Conservation (phyloP, 2,888 invertebrate species). For the Ramazzottius varieornatus region DNA sequence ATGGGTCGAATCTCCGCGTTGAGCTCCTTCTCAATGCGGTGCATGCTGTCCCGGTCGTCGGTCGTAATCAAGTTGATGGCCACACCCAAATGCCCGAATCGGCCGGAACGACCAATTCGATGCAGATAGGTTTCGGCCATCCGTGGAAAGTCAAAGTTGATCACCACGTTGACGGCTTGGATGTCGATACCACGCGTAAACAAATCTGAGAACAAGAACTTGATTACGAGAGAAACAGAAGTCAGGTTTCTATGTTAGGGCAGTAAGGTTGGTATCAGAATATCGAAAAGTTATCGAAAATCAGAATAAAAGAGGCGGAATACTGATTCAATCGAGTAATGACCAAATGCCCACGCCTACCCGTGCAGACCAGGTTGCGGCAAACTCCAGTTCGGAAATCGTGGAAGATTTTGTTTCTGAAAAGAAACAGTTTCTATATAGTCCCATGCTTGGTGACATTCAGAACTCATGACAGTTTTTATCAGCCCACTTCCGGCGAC, state of each 20-base stretch:
- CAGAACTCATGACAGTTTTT: background rate
- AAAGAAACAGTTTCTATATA: background rate
- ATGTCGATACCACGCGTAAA: constrained; percentile 98
- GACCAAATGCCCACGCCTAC: constrained; percentile 16
- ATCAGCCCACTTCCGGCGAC: background rate
- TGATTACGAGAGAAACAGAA: no score
- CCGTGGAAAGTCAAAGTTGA: constrained; percentile 98
- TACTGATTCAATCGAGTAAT: no score
- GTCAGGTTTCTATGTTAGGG: no score
- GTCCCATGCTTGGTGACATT: no score
- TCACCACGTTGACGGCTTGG: constrained; percentile 97
- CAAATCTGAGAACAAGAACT: constrained; percentile 42
- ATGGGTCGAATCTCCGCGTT: constrained; percentile 98
- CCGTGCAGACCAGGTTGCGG: constrained; percentile 64
- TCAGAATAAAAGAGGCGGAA: no score
- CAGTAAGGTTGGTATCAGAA: no score
- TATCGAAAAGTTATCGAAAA: no score
- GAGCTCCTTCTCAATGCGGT: constrained; percentile 93
- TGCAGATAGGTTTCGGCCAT: constrained; percentile 99
- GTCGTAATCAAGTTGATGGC: constrained; percentile 98
- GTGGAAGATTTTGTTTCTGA: constrained; percentile 77
- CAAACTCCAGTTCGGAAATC: constrained; percentile 94
- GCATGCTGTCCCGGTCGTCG: constrained; percentile 86
- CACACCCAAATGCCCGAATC: constrained; percentile 94
- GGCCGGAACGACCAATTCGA: constrained; percentile 88